Evolutionary conservation across 2,888 invertebrate genomes (phyloP), one percentile per base, ranked within the genome.

Genomic region (Drosophila mercatorum): DNA sequence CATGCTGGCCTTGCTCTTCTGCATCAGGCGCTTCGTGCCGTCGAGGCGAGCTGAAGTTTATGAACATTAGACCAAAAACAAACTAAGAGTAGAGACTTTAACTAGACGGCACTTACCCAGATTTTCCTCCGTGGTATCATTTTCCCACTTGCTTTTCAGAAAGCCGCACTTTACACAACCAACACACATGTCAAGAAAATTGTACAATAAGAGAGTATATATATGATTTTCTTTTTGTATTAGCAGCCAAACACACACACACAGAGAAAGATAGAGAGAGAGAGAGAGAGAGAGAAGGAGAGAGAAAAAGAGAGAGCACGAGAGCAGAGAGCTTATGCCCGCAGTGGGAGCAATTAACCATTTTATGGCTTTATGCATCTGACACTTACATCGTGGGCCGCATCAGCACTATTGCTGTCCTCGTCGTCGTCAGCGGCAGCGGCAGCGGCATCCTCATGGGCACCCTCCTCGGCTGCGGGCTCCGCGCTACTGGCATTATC

Each of bases 101-200:
- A 36, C 11, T 14, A 11, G n/a, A 47, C 8, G 0, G 17, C 31
- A 95, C 96, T 95, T 95, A 98, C 98, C 97, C 93, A 97, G 94
- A 94, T 96, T 96, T 88, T 95, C 95, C 88, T 94, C 95, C 73
- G 96, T 96, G 93, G 95, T 95, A 94, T 97, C 97, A 94, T 94
- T 95, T 94, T 98, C 98, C 98, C 98, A 98, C 94, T 97, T 97
- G 94, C 95, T 93, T 95, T 93, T 94, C 91, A 93, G 92, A 91
- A 92, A 91, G 71, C 90, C 91, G 81, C 85, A 91, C 92, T 92
- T 57, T 63, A 69, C 68, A 65, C 53, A 79, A 64, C 38, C 62
- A 49, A 72, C 68, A 72, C 69, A 71, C 67, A 70, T 71, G 59
- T 56, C 63, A 65, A 68, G 66, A 38, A 11, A 55, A 69, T 65